Base-by-base conservation (phyloP, 1,140 invertebrate genomes). In the Stegodyphus mimosarum region DNA sequence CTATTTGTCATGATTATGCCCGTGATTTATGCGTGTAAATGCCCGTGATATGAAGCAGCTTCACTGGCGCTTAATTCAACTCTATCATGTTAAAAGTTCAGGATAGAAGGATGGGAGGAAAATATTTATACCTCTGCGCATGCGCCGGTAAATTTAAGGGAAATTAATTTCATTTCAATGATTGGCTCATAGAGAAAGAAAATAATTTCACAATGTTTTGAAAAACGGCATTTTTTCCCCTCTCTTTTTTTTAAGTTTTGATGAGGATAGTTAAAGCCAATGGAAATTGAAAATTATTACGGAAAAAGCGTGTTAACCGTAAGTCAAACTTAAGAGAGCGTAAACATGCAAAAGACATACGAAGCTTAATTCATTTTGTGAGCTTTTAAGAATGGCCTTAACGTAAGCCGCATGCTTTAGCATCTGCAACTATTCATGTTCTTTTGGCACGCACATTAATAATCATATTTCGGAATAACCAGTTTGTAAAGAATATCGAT, bases 1-100 rank as follows among this genome's bases (percentile, higher is more conserved):
- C 70, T 48, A 81, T 81, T 81, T 81, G 78, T 81, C 78, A 81
- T 81, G 78, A 81, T 81, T 81, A 81, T 63, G 33, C 69, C 33
- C 33, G 69, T 81, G 78, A 81, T 81, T 81, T 81, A 81, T 81
- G 78, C 69, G 67, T 33, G 78, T 72, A 60, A 81, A 18, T 50
- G 78, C 67, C 17, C 78, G 17, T 81, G 78, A 81, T 81, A 72
- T 51, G 78, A 81, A 72, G 70, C 78, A 81, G 78, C 53, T 81
- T 72, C 66, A 81, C 67, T 55, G 67, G 18, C 69, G 78, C 78
- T 81, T 81, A 72, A 81, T 72, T 81, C 70, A 18, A 55, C 48
- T 81, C 78, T 81, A 81, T 81, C 78, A 72, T 63, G 67, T 81
- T 81, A 81, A 81, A 81, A 72, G 71, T 72, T 51, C 17, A 5